These are phyloP conservation scores for Styela plicata DNA, from an alignment of 23 tunicate genomes.

Conservation along the genomic window DNA sequence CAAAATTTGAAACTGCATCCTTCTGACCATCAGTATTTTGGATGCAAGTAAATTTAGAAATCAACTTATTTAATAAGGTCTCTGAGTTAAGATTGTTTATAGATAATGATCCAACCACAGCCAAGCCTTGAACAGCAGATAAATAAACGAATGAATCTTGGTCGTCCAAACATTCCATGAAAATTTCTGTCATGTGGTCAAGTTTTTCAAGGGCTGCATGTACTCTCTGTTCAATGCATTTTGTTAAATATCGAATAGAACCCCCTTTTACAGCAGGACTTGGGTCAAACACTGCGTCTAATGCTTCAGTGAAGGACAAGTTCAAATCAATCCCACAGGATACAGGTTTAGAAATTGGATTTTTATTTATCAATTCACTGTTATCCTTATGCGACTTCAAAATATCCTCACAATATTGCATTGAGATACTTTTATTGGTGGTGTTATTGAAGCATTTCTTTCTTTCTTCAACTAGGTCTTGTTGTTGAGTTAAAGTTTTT, in stretches of 20 bases:
- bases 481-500: not conserved
- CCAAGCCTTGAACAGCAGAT: slow-evolving; percentile 51
- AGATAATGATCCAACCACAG: not conserved
- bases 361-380: not conserved
- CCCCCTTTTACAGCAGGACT: slow-evolving; percentile 58
- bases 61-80: not conserved
- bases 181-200: slow-evolving; percentile 10
- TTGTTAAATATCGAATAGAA: slow-evolving; percentile 45
- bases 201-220: slow-evolving; percentile 5
- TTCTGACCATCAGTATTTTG: not conserved
- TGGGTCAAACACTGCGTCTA: slow-evolving; percentile 32
- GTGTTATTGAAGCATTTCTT: not conserved
- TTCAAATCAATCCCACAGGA: not conserved
- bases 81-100: not conserved
- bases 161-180: slow-evolving; percentile 35
- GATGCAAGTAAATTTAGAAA: not conserved
- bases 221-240: slow-evolving; percentile 7
- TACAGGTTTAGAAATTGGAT: not conserved
- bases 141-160: slow-evolving; percentile 61
- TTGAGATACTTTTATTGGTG: not conserved
- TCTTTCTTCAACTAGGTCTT: not conserved
- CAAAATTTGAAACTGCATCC: not conserved
- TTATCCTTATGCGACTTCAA: too few species aligned
- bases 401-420: not conserved
- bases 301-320: slow-evolving; percentile 25